Base-by-base conservation (phyloP, 2,113 vertebrate species). In the Suricata suricatta region DNA sequence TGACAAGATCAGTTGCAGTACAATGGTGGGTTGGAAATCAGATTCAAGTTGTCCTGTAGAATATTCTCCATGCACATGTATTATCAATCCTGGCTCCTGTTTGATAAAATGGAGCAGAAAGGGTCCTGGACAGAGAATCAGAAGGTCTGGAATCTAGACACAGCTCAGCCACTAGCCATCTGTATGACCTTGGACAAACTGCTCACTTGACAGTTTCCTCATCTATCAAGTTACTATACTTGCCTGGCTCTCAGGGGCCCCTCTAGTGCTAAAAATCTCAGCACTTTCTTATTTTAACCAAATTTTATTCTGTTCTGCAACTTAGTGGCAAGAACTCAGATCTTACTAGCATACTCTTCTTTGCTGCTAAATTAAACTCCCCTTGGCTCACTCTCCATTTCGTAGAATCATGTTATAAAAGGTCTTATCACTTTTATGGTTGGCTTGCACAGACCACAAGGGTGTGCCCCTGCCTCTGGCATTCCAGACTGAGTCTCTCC, bases 201-300 rank as follows among this genome's bases (percentile, higher is more conserved):
- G 33, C 50, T 85, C 44, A 31, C 27, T 95, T 83, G 29, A 90
- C 11, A 88, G 47, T 25, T 69, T 38, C 23, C 71, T 54, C 25
- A 47, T 76, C 16, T 66, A 25, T 66, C 41, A 90, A 77, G 25
- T 5, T 21, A 91, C 33, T 27, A 64, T 1, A 41, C 33, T 50
- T 88, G 23, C 60, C 47, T 76, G 44, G 44, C 0, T 11, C 47
- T 27, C 31, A 47, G 21, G 4, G n/a, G 13, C 4, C 11, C 11
- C 31, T 52, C n/a, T 66, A n/a, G n/a, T 82, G 63, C 35, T 83
- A 50, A 94, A 96, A 86, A 33, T 83, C 44, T 90, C 50, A 23
- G 64, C 16, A 47, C 76, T 81, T 82, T 94, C 12, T 41, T 94
- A 41, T 88, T 85, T 82, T 66, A n/a, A 71, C 33, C 41, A 76